Base-by-base conservation (phyloP, 1,140 invertebrate species). In the Medauroidea extradentata region DNA sequence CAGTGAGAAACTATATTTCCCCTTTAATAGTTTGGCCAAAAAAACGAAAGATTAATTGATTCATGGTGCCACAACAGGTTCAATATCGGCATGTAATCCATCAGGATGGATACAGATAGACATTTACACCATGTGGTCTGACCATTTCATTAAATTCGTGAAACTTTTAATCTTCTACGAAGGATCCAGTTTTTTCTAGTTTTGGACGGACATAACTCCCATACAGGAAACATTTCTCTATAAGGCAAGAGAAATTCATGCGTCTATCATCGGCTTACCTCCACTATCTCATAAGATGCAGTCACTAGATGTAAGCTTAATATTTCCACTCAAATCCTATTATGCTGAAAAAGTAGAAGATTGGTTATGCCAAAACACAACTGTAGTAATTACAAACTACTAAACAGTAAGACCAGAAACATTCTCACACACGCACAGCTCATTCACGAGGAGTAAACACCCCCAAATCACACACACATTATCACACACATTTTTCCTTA, bases 231-330 rank as follows among this genome's bases (percentile, higher is more conserved):
- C 24, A 18, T 53, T n/a, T n/a, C 14, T 39, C 27, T 53, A 69
- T 18, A 60, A 61, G 27, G 50, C 61, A 19, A 65, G 60, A 49
- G 57, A 65, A 48, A 68, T 65, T 29, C 41, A 58, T 19, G 43
- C 65, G 11, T 58, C 55, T 1, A 57, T 72, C 18, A 23, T 68
- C 38, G 65, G 61, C 71, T 13, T 70, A 34, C 29, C 71, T 5
- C 70, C 73, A 24, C 73, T 65, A 14, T 71, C 68, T 5, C 69
- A 77, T 62, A 62, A 65, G 25, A 58, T 77, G 49, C 74, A 79
- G 44, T 72, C 74, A 23, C 59, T 75, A 14, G 73, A 75, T 51
- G 64, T 69, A 16, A 48, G 65, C 29, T 72, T 75, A 50, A 74
- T 75, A 68, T 61, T 60, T 38, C 69, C 70, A 19, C 56, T 75